These are phyloP conservation scores for Megalops cyprinoides DNA, from an alignment of 2,797 vertebrate species.

Conservation along the genomic window DNA sequence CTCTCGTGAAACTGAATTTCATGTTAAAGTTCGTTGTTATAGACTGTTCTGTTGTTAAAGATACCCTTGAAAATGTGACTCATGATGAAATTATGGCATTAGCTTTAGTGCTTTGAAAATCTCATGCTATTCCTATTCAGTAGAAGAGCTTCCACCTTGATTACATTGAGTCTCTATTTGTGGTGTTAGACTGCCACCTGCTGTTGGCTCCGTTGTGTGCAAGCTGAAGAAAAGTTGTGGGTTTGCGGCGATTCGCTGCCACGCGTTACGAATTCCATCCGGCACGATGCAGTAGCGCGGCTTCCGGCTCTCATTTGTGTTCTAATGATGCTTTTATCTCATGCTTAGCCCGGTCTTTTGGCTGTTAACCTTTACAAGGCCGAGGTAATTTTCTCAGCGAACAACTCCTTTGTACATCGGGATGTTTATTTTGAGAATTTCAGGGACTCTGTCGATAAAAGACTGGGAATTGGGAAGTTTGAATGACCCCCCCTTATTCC, in stretches of 20 bases:
- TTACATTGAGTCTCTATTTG: too few species aligned
- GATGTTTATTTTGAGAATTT: neutral
- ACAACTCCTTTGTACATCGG: neutral
- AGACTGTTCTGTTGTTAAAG: too few species aligned
- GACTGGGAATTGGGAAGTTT: neutral
- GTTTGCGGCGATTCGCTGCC: too few species aligned
- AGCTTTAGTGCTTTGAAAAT: too few species aligned
- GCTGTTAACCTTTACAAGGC: neutral
- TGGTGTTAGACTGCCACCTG: slow-evolving; percentile 39
- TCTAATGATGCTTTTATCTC: neutral
- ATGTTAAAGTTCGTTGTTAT: too few species aligned
- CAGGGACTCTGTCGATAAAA: slow-evolving; percentile 4
- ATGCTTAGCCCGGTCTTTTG: neutral
- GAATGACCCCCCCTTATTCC: neutral
- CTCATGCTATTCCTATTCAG: too few species aligned
- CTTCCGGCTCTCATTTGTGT: neutral
- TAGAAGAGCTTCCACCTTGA: too few species aligned
- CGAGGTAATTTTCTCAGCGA: neutral
- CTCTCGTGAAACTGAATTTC: too few species aligned
- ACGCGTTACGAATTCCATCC: neutral
- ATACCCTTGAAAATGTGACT: too few species aligned
- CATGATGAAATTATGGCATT: too few species aligned
- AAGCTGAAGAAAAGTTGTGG: too few species aligned
- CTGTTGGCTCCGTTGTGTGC: slow-evolving; percentile 20
- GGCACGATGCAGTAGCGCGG: too few species aligned